A percentile compares a stretch with the other conserved stretches of the same genome.
phyloP scores from a whole-genome alignment of 2,113 vertebrate genomes.

The Elaphurus davidianus region DNA sequence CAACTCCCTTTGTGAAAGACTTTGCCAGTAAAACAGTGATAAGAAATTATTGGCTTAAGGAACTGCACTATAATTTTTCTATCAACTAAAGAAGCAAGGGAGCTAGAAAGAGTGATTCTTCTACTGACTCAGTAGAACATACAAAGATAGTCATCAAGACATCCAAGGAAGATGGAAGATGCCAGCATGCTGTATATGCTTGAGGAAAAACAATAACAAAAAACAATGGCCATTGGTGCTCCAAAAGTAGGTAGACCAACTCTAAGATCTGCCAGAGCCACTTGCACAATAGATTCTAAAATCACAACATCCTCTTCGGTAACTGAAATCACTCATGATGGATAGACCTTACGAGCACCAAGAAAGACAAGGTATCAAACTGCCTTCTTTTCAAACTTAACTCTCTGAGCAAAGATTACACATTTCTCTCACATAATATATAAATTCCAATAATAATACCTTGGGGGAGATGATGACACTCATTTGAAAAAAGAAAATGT shows the following conservation, averaged over 20 bases:
- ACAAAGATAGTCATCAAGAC: not conserved
- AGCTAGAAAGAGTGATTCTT: not conserved
- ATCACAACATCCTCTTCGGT: not conserved
- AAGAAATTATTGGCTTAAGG: not conserved
- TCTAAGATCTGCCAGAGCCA: not conserved
- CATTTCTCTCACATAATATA: not conserved
- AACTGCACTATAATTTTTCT: not conserved
- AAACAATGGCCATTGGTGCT: not conserved
- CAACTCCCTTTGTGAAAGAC: not conserved
- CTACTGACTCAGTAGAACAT: not conserved
- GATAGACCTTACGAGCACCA: not conserved
- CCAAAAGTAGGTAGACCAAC: not conserved
- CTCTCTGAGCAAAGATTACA: not conserved
- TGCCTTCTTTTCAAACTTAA: not conserved
- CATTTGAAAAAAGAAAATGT: not conserved
- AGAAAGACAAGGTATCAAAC: not conserved
- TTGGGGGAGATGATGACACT: not conserved
- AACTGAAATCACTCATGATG: not conserved
- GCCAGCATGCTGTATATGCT: not conserved
- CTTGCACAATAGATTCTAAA: too few species aligned
- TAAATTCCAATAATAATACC: not conserved
- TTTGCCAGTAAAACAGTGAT: not conserved
- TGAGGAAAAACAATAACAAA: not conserved
- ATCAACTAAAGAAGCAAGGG: conserved; percentile 7
- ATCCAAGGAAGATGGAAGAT: not conserved